Evolutionary conservation across 2,797 vertebrate species (phyloP).

Genomic region (Anguilla marmorata): DNA sequence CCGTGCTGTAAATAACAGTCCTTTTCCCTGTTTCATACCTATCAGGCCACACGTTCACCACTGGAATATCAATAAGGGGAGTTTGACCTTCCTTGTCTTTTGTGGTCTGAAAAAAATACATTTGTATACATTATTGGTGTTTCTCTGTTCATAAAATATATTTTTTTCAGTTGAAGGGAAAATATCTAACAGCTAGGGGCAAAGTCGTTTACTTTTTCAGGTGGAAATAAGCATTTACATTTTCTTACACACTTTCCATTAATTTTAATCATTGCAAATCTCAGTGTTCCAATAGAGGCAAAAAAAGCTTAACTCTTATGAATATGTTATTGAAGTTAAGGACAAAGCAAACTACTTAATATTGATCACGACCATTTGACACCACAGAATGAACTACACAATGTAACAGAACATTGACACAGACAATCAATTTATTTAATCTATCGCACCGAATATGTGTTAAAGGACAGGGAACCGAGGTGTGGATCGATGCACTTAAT

Average conservation of each 20-base stretch:
- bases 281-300: not conserved
- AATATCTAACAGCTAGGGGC: not conserved
- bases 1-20: not conserved
- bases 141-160: not conserved
- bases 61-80: not conserved
- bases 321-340: not conserved
- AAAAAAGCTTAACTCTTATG: not conserved
- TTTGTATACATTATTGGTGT: not conserved
- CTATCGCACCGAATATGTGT: not conserved
- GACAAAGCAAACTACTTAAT: not conserved
- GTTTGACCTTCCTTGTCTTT: not conserved
- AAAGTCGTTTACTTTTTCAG: not conserved
- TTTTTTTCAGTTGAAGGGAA: not conserved
- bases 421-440: not conserved
- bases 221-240: not conserved
- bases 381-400: not conserved
- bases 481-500: conserved; percentile 5
- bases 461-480: not conserved
- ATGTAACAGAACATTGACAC: not conserved
- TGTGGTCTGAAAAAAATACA: not conserved
- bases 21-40: not conserved
- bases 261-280: not conserved
- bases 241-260: not conserved
- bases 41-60: not conserved
- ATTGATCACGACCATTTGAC: not conserved